Conservation (phyloP, 1,140 invertebrate species). For the Ostrea edulis region DNA sequence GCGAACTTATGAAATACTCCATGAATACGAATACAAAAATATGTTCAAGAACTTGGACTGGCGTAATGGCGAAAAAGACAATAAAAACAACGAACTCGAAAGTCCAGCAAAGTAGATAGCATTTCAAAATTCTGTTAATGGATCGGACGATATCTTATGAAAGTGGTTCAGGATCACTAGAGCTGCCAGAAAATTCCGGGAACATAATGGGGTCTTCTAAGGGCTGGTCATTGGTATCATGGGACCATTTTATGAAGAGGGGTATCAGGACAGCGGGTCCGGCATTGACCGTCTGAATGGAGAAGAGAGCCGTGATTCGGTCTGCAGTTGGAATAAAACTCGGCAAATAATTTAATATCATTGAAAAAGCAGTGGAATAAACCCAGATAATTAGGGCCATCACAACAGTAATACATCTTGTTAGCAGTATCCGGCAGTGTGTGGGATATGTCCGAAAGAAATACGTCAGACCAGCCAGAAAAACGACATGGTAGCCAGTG, state of each 20-base stretch:
- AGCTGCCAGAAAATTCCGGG: background rate
- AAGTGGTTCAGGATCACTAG: background rate
- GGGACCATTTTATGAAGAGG: background rate
- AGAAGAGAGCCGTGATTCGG: background rate
- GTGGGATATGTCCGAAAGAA: background rate
- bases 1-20: background rate
- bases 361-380: background rate
- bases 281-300: background rate
- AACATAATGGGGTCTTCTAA: background rate
- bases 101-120: background rate
- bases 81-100: background rate
- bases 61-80: background rate
- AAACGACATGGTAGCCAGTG: background rate
- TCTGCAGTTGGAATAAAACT: background rate
- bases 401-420: background rate
- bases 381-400: background rate
- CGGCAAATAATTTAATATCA: background rate
- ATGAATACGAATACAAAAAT: background rate
- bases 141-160: background rate
- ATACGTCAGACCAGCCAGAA: background rate
- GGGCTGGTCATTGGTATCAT: background rate
- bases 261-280: background rate
- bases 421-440: background rate
- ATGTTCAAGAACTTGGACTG: background rate
- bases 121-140: background rate